Percentiles rank a stretch among this genome's conserved stretches.
Conservation (phyloP, 2,113 vertebrate genomes). For the Centropristis striata region DNA sequence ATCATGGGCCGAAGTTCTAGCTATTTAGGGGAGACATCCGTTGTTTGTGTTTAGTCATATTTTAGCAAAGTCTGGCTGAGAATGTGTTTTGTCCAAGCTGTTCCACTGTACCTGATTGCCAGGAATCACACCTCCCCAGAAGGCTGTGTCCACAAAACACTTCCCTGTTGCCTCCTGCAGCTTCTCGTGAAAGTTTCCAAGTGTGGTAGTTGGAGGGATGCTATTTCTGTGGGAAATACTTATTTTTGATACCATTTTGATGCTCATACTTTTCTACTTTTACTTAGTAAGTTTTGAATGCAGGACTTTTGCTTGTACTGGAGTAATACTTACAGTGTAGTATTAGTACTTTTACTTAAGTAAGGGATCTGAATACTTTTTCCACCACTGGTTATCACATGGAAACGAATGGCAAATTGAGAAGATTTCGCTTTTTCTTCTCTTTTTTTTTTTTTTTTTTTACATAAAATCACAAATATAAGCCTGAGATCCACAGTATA, state of each 20-base stretch:
- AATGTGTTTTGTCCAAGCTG: not conserved
- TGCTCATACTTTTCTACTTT: no score
- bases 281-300: no score
- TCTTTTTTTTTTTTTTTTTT: no score
- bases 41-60: not conserved
- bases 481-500: not conserved
- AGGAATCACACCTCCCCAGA: conserved; percentile 90
- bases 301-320: no score
- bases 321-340: no score
- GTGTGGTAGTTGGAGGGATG: conserved; percentile 87
- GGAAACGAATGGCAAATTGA: not conserved
- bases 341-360: no score
- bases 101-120: conserved; percentile 84
- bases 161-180: conserved; percentile 78
- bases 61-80: not conserved
- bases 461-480: not conserved
- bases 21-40: conserved; percentile 60
- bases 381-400: no score
- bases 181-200: conserved; percentile 83
- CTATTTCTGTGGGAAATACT: conserved; percentile 82
- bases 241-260: no score
- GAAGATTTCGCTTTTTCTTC: not conserved
- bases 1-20: conserved; percentile 86
- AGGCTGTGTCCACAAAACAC: conserved; percentile 88
- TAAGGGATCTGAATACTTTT: no score